phyloP scores from a whole-genome alignment of 2,888 invertebrate species.

The Mythimna impura region DNA sequence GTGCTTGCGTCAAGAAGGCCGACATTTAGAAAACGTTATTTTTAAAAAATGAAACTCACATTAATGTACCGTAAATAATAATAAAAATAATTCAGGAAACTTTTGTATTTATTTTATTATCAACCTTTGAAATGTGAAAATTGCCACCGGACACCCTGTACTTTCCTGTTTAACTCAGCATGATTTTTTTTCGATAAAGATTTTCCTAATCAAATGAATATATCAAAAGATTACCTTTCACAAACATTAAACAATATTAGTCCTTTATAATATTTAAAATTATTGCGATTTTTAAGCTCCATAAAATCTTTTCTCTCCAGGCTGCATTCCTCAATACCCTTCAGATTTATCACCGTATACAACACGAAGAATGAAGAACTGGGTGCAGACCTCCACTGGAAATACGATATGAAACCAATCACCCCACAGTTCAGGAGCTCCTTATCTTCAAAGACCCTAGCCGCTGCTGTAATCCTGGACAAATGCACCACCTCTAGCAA shows the following conservation, averaged over 20 bases:
- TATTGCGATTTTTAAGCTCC: neutral
- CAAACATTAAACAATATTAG: too few relatives aligned
- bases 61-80: too few relatives aligned
- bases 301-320: slow-evolving; percentile 58
- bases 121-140: too few relatives aligned
- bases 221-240: neutral
- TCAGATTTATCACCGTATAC: slow-evolving; percentile 73
- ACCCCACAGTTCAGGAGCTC: slow-evolving; percentile 64
- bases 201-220: neutral
- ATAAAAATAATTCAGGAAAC: too few relatives aligned
- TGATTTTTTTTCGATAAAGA: neutral
- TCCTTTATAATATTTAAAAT: too few relatives aligned
- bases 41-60: too few relatives aligned
- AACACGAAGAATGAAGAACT: slow-evolving; percentile 71
- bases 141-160: too few relatives aligned
- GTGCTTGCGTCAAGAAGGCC: too few relatives aligned
- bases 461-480: slow-evolving; percentile 81
- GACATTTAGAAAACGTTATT: too few relatives aligned
- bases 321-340: slow-evolving; percentile 76
- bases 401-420: slow-evolving; percentile 68
- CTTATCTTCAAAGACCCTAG: slow-evolving; percentile 74
- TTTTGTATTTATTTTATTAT: too few relatives aligned
- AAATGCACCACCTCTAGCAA: slow-evolving; percentile 77
- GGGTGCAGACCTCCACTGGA: slow-evolving; percentile 72
- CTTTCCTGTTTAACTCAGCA: neutral